Conservation (phyloP, 2,797 vertebrate genomes). For the Notolabrus celidotus region DNA sequence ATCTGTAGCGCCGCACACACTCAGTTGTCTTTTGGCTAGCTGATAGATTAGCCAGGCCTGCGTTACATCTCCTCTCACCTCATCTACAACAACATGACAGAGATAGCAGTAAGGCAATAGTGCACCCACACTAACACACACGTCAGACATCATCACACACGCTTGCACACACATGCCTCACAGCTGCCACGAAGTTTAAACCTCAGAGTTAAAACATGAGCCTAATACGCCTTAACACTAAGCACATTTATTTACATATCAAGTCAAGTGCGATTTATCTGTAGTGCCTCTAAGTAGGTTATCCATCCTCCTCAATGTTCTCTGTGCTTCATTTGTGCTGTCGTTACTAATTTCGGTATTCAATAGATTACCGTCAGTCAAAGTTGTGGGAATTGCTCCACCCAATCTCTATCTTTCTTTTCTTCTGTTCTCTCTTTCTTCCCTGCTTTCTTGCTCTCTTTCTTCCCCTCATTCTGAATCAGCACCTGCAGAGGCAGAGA, state of each 20-base stretch:
- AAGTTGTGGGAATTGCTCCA: too few relatives aligned
- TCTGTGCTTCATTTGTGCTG: constrained; percentile 31
- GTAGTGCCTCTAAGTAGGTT: not conserved
- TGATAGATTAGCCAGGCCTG: constrained; percentile 70
- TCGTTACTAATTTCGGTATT: constrained; percentile 30
- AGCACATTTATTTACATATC: constrained; percentile 50
- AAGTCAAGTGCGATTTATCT: constrained; percentile 39
- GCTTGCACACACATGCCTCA: constrained; percentile 28
- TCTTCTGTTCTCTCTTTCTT: not conserved
- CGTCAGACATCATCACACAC: constrained; percentile 2
- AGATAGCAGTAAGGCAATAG: constrained; percentile 42
- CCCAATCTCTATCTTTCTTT: constrained; percentile 1
- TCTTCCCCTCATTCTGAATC: constrained; percentile 30
- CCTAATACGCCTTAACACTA: constrained; percentile 31
- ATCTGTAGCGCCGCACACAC: constrained; percentile 47
- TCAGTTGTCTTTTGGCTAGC: constrained; percentile 49
- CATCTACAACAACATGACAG: constrained; percentile 62
- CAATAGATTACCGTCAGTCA: constrained; percentile 20
- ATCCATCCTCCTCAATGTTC: constrained; percentile 6
- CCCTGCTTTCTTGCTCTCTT: not conserved
- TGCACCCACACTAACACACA: not conserved
- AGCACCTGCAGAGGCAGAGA: constrained; percentile 56
- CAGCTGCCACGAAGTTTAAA: constrained; percentile 52
- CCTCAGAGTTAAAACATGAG: constrained; percentile 46
- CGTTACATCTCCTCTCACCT: constrained; percentile 69